Percentiles rank a stretch among this genome's conserved stretches.
phyloP scores from a whole-genome alignment of 2,113 vertebrate genomes.

The Leuciscus idus region DNA sequence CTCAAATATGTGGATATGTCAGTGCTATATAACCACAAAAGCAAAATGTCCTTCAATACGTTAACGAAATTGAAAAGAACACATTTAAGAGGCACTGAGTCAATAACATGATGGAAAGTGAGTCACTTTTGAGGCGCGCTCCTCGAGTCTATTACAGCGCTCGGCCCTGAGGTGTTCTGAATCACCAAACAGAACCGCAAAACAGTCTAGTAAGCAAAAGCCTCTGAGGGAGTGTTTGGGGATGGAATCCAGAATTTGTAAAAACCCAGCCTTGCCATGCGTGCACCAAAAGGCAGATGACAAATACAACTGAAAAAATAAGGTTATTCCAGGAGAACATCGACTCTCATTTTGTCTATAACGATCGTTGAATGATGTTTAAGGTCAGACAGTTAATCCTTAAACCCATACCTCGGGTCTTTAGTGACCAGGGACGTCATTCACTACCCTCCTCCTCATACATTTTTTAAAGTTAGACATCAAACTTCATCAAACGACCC shows the following conservation, averaged over 20 bases:
- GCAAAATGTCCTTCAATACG: not conserved
- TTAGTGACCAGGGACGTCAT: no score
- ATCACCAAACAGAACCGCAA: conserved; percentile 24
- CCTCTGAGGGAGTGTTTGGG: conserved; percentile 15
- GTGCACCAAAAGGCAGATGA: not conserved
- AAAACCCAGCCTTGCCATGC: not conserved
- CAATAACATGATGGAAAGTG: conserved; percentile 38
- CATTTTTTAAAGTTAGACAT: no score
- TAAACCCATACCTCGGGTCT: no score
- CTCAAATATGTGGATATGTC: not conserved
- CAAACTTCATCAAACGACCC: no score
- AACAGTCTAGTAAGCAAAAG: conserved; percentile 37
- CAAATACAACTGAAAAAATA: not conserved
- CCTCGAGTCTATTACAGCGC: conserved; percentile 33
- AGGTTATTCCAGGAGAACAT: not conserved
- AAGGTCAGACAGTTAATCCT: not conserved
- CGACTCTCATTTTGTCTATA: not conserved
- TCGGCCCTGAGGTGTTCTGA: conserved; percentile 35
- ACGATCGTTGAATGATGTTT: not conserved
- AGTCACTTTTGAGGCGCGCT: conserved; percentile 29
- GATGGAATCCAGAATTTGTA: conserved; percentile 12
- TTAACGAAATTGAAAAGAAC: conserved; percentile 2
- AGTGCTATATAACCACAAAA: not conserved
- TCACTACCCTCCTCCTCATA: no score
- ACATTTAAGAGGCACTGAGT: conserved; percentile 23